phyloP scores from a whole-genome alignment of 2,888 invertebrate species.

The Rotaria magnacalcarata region DNA sequence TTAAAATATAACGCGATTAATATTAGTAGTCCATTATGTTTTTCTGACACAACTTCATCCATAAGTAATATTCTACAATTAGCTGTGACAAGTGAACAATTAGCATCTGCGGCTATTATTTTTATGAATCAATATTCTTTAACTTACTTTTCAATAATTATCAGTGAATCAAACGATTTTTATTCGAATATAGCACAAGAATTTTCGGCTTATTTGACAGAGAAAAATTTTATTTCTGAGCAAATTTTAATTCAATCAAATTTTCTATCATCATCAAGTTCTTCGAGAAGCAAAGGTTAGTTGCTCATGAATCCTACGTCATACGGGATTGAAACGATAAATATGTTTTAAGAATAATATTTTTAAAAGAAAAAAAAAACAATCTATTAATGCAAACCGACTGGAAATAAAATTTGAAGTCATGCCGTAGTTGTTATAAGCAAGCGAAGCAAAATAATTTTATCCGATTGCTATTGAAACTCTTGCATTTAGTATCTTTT shows the following conservation, averaged over 20 bases:
- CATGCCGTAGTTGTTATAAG: too few relatives aligned
- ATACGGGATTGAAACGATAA: too few relatives aligned
- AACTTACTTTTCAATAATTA: not conserved
- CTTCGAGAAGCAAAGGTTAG: not conserved
- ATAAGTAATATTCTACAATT: not conserved
- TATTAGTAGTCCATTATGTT: slow-evolving; percentile 11
- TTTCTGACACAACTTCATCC: not conserved
- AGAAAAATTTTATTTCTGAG: not conserved
- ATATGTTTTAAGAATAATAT: too few relatives aligned
- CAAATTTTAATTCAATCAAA: not conserved
- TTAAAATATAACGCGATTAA: not conserved
- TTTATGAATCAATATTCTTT: slow-evolving; percentile 11
- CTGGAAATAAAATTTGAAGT: too few relatives aligned
- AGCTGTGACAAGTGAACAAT: not conserved
- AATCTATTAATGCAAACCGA: too few relatives aligned
- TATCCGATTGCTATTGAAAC: too few relatives aligned
- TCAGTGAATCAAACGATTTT: not conserved
- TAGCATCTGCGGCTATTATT: not conserved
- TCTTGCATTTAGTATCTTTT: too few relatives aligned
- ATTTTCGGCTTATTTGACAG: not conserved
- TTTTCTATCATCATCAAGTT: not conserved
- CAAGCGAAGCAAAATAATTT: too few relatives aligned
- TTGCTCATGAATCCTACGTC: not conserved
- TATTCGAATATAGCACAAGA: not conserved
- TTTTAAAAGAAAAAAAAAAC: too few relatives aligned